phyloP scores from a whole-genome alignment of 30 jellyfish, hydroid and myxozoan genomes.

The Hydractinia symbiolongicarpus region DNA sequence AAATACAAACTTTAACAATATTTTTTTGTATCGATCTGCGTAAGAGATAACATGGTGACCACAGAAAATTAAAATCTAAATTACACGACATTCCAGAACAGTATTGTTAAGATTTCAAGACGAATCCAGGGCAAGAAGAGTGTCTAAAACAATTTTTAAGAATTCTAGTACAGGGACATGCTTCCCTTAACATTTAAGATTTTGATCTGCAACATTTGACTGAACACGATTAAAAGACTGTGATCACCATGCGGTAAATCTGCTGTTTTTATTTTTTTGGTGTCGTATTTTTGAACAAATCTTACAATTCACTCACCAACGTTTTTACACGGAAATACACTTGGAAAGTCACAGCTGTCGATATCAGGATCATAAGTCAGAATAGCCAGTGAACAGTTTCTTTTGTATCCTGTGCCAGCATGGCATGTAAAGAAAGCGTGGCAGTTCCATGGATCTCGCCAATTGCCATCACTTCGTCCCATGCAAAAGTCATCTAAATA shows the following conservation, averaged over 20 bases:
- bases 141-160: no score
- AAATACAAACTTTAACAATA: no score
- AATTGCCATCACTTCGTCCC: conserved; percentile 61
- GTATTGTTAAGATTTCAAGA: no score
- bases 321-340: conserved; percentile 12
- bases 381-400: neutral
- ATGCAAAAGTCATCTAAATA: conserved; percentile 57
- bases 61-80: no score
- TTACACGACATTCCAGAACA: no score
- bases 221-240: no score
- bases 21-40: no score
- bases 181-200: neutral
- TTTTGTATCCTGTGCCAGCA: conserved; percentile 11
- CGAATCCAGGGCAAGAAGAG: no score
- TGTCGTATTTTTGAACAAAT: neutral
- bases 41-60: no score
- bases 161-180: no score
- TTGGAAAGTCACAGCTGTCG: conserved; percentile 28
- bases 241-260: no score
- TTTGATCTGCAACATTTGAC: neutral
- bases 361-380: conserved; percentile 22
- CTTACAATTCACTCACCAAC: neutral
- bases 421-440: conserved; percentile 63
- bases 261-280: neutral
- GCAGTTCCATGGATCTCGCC: conserved; percentile 85